phyloP scores from a whole-genome alignment of 2,888 invertebrate species.

The Troides aeacus region DNA sequence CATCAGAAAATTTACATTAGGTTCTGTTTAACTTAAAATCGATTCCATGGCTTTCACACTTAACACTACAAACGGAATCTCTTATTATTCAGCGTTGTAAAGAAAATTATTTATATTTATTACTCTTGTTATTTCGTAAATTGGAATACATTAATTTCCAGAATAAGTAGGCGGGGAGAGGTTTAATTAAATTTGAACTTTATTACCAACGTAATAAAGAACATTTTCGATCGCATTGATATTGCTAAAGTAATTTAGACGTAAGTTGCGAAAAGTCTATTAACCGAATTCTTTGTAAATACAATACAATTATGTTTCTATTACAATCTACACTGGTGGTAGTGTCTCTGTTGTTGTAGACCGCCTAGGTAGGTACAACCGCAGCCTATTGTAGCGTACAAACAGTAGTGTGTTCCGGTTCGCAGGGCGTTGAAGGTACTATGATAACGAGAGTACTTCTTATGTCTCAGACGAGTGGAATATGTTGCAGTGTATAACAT shows the following conservation, averaged over 20 bases:
- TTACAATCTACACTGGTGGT: too few species aligned
- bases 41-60: not conserved
- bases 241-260: not conserved
- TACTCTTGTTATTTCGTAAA: slow-evolving; percentile 23
- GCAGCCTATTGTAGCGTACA: too few species aligned
- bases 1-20: slow-evolving; percentile 6
- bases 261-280: slow-evolving; percentile 1
- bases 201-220: not conserved
- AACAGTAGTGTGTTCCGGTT: too few species aligned
- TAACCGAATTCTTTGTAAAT: not conserved
- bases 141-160: slow-evolving; percentile 22
- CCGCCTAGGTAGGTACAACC: too few species aligned
- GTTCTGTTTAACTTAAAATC: slow-evolving; percentile 2
- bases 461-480: too few species aligned
- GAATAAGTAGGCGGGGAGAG: not conserved
- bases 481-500: too few species aligned
- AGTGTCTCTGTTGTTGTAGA: too few species aligned
- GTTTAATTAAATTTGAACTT: slow-evolving; percentile 11
- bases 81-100: slow-evolving; percentile 13
- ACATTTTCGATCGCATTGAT: not conserved
- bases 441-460: too few species aligned
- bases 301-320: too few species aligned
- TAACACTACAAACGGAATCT: slow-evolving; percentile 8
- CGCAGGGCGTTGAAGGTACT: too few species aligned
- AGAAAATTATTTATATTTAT: slow-evolving; percentile 26